Base-by-base conservation (phyloP, 2,888 invertebrate species). In the Agapostemon virescens region DNA sequence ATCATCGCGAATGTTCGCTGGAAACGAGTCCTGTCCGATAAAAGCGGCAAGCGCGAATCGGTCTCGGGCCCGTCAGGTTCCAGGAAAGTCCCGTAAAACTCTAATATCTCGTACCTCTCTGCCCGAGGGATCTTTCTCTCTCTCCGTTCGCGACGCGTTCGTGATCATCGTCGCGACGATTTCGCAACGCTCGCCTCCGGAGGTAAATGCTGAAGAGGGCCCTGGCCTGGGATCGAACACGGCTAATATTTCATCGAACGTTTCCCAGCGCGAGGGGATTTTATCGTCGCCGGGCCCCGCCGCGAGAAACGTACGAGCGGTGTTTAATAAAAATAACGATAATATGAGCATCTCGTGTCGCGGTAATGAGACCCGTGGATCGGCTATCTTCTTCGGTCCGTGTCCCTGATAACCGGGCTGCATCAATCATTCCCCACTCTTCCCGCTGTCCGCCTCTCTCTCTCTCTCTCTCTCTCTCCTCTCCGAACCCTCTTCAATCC, bases 281-380 rank as follows among this genome's bases (percentile, higher is more conserved):
- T 88, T 89, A 89, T 89, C 88, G 85, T 80, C 79, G 11, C 49
- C n/a, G 81, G 71, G 81, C 74, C 79, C 83, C 83, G 67, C 38
- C 23, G 66, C 74, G 82, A 79, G 66, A 75, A n/a, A 77, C 66
- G 85, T 85, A 85, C 81, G 84, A 87, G 85, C 85, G 88, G 89
- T 91, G 89, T 91, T 91, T 91, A 92, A 92, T 91, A 91, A 90
- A 90, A 92, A 91, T 91, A 89, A 90, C 90, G 91, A 92, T 91
- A 91, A 92, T 92, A 91, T 91, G 91, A 92, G 92, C 91, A 92
- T 92, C 91, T 89, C 90, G 87, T 92, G 92, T 92, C 88, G 87
- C 83, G 86, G 90, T 91, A 91, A 92, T 91, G 90, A 92, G 87
- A 87, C 82, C 79, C 86, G 77, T 66, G 86, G 83, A 86, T 85